Evolutionary conservation across 1,140 invertebrate genomes (phyloP).

Genomic region (Zaprionus tsacasi): DNA sequence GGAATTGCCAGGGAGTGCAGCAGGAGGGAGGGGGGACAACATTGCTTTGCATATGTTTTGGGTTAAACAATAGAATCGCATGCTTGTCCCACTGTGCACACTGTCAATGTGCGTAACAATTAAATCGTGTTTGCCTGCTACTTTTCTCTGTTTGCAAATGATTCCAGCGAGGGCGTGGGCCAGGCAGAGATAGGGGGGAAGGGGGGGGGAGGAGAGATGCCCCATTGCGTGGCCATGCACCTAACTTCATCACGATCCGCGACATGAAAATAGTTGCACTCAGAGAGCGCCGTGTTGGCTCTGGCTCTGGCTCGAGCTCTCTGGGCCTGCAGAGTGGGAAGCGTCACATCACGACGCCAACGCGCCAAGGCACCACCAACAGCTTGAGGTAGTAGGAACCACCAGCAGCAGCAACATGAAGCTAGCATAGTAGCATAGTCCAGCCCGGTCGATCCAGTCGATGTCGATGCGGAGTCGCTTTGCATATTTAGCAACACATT

Average conservation of each 20-base stretch:
- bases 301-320: neutral
- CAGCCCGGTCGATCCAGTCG: conserved; percentile 16
- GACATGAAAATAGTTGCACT: conserved; percentile 80
- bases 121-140: conserved; percentile 80
- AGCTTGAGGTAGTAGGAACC: conserved; percentile 1
- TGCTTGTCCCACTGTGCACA: neutral
- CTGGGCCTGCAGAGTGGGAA: conserved; percentile 58
- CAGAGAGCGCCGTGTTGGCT: conserved; percentile 32
- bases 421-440: conserved; percentile 8
- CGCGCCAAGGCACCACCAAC: conserved; percentile 8
- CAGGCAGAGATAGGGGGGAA: neutral
- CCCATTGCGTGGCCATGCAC: conserved; percentile 74
- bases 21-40: neutral
- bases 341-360: conserved; percentile 76
- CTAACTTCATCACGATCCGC: conserved; percentile 81
- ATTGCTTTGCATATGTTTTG: conserved; percentile 46
- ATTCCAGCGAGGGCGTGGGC: conserved; percentile 30
- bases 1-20: conserved; percentile 2
- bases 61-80: conserved; percentile 30
- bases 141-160: conserved; percentile 64
- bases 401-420: conserved; percentile 12
- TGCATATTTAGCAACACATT: conserved; percentile 82
- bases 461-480: conserved; percentile 60
- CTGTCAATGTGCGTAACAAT: conserved; percentile 83
- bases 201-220: conserved; percentile 29